Evolutionary conservation across 53 echinoderm and acorn worm genomes (phyloP), one percentile per base, ranked within the genome.

Genomic region (Stichopus horrens): DNA sequence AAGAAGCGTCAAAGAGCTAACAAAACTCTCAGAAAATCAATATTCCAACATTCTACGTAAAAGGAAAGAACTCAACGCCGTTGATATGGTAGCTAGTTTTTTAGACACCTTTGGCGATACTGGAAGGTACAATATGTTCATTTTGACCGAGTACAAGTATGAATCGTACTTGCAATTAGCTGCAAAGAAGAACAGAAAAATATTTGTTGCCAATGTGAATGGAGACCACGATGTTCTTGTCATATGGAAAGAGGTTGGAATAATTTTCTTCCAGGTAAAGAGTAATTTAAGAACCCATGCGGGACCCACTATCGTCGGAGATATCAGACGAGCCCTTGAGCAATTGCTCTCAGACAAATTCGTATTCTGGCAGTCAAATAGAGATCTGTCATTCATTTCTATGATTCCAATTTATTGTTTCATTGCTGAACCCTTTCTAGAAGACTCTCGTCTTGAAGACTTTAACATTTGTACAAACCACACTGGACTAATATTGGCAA

Each of bases 331-430:
- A 6, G 53, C 79, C 13, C 56, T 79, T 54, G 10, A 21, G 8
- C 79, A 79, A 79, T 79, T 79, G 21, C 79, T 55, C 5, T 79
- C 79, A 53, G 79, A 79, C 16, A 79, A 79, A 13, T 79, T 54
- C 7, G 56, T 53, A 10, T 79, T 79, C 19, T 79, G 79, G 79
- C 56, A 55, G 79, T 79, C 79, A 55, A 79, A 79, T 56, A 79
- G 79, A 16, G 79, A 79, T 57, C 21, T 79, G 7, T 9, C 79
- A 18, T 79, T 79, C 52, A 79, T 79, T 55, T 19, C 54, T n/a
- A 54, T 54, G 52, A 54, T 79, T 56, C 54, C 79, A 14, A 52
- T 79, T 7, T 79, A 79, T 55, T 79, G 79, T 18, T 79, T 79
- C 56, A 79, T 79, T 53, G 79, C 79, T 79, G 79, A 55, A 52